A percentile compares a stretch with the other conserved stretches of the same genome.
These are phyloP conservation scores for Neosilurus hyrtlii DNA, from an alignment of 2,797 vertebrate genomes.

Conservation along the genomic window DNA sequence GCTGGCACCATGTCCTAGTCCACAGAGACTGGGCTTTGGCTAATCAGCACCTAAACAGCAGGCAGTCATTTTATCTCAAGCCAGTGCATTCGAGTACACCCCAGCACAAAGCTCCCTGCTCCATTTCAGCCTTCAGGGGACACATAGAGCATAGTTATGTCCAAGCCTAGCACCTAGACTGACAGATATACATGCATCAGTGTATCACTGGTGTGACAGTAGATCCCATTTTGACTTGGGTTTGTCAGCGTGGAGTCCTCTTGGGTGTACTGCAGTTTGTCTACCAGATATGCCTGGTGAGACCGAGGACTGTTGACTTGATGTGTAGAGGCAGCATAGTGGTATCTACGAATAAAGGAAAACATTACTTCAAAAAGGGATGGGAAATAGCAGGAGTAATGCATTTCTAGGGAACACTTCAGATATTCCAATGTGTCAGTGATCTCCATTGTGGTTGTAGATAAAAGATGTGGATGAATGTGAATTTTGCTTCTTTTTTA, in stretches of 20 bases:
- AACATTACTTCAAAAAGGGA: slow-evolving; percentile 67
- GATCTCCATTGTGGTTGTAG: slow-evolving; percentile 66
- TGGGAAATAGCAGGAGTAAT: slow-evolving; percentile 50
- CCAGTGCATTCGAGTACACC: slow-evolving; percentile 49
- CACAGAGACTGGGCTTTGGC: slow-evolving; percentile 45
- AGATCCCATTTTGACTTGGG: slow-evolving; percentile 36
- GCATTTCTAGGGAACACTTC: slow-evolving; percentile 59
- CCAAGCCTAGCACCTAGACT: slow-evolving; percentile 38
- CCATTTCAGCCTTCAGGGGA: slow-evolving; percentile 74
- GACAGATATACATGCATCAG: slow-evolving; percentile 21
- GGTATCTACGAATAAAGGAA: slow-evolving; percentile 63
- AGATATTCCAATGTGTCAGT: slow-evolving; percentile 65
- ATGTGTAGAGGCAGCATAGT: slow-evolving; percentile 60
- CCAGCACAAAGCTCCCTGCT: slow-evolving; percentile 56
- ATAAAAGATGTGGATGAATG: slow-evolving; percentile 68
- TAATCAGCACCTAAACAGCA: slow-evolving; percentile 36
- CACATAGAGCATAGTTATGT: slow-evolving; percentile 54
- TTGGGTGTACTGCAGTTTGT: not conserved
- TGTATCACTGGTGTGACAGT: slow-evolving; percentile 30
- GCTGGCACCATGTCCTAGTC: slow-evolving; percentile 72
- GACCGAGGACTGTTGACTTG: slow-evolving; percentile 55
- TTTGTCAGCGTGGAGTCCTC: slow-evolving; percentile 29
- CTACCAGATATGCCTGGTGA: slow-evolving; percentile 52
- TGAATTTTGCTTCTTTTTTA: slow-evolving; percentile 58
- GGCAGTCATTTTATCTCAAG: slow-evolving; percentile 15